Base-by-base conservation (phyloP, 2,113 vertebrate genomes). In the Pteropus alecto region DNA sequence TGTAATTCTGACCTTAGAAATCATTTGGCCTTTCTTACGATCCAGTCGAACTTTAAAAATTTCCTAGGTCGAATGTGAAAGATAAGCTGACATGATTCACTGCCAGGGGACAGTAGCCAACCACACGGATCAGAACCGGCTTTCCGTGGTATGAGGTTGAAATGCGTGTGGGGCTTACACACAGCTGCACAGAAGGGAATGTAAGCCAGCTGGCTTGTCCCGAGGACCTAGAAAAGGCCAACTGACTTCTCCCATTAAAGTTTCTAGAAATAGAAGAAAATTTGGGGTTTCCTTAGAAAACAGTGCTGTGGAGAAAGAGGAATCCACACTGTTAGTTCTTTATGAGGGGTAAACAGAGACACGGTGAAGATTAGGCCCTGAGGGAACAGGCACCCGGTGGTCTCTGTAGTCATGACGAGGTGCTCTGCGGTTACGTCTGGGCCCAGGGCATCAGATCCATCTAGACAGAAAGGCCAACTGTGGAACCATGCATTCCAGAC, bases 11-110 rank as follows among this genome's bases (percentile, higher is more conserved):
- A 30, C 11, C 60, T 90, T 90, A 46, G 81, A 56, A 83, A 87
- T 65, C 15, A 81, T 73, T 74, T 74, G 61, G 26, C 33, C 19
- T 86, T 85, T 82, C 54, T 86, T 26, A 30, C 88, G 87, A 92
- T 85, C 85, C 92, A 82, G 10, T 61, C 90, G 84, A 92, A 78
- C 61, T 85, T 95, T 30, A 91, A 71, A 87, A 70, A 61, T 84
- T 94, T 92, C 76, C 22, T 84, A 84, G 76, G 63, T 87, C 2
- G 7, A 63, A 92, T n/a, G 48, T 82, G 43, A 76, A 85, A 65
- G 77, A 48, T 21, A n/a, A 46, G 35, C 77, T 88, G 84, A 76
- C 46, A 19, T 24, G 95, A 77, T 73, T 87, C 24, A 19, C 28
- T 85, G 43, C 76, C 33, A 11, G 68, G n/a, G 67, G 84, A 84